Evolutionary conservation across 2,797 vertebrate species (phyloP).

Genomic region (Smutsia gigantea): DNA sequence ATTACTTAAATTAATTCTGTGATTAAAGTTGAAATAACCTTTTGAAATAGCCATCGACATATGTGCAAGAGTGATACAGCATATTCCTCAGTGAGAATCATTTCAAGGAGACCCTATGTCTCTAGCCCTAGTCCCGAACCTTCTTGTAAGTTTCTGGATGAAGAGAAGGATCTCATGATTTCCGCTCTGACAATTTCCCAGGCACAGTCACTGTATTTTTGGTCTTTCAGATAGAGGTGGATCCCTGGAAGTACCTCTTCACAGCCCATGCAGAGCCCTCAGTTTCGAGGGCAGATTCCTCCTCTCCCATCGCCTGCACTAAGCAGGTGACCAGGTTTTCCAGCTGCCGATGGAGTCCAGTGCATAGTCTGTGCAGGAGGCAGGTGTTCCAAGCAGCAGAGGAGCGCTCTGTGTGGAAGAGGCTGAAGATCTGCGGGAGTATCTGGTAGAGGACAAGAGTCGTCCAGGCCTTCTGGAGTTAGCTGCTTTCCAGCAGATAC

Average conservation of each 20-base stretch:
- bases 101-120: neutral
- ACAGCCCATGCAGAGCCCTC: neutral
- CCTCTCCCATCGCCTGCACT: neutral
- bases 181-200: neutral
- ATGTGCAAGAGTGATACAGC: no score
- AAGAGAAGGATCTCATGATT: neutral
- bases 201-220: neutral
- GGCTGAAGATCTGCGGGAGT: neutral
- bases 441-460: neutral
- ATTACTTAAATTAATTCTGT: no score
- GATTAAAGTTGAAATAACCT: no score
- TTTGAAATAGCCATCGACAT: no score
- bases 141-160: neutral
- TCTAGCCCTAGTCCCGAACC: neutral
- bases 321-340: neutral
- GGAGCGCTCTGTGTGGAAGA: neutral
- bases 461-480: neutral
- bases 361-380: neutral
- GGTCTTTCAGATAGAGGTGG: neutral
- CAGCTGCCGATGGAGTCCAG: neutral
- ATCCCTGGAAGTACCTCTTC: neutral
- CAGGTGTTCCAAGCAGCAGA: no score
- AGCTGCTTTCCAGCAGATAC: neutral
- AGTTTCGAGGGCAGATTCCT: neutral
- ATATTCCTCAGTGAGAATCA: no score